Conservation (phyloP, 2,113 vertebrate species). For the Jaculus jaculus region DNA sequence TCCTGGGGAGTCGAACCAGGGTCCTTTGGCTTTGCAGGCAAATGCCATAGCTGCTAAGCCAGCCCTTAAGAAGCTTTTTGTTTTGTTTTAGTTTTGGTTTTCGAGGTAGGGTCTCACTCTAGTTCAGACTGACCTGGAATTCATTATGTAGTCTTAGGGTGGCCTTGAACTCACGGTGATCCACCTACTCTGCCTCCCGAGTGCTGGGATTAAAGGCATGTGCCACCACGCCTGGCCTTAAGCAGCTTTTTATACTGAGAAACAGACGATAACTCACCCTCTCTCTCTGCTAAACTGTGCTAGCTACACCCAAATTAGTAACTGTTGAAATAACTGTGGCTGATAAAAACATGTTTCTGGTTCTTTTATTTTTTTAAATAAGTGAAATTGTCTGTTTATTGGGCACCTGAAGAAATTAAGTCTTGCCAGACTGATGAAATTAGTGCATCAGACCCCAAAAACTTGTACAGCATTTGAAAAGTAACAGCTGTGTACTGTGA, state of each 20-base stretch:
- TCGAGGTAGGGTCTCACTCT: too few relatives aligned
- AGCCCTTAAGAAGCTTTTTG: too few relatives aligned
- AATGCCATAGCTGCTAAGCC: too few relatives aligned
- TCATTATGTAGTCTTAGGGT: too few relatives aligned
- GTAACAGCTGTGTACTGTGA: not conserved
- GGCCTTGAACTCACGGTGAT: too few relatives aligned
- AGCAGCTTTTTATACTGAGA: conserved; percentile 49
- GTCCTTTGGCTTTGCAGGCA: too few relatives aligned
- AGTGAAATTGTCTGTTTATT: conserved; percentile 57
- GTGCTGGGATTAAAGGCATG: too few relatives aligned
- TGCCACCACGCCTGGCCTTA: too few relatives aligned
- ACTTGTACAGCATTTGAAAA: conserved; percentile 11
- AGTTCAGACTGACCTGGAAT: too few relatives aligned
- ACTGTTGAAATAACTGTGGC: conserved; percentile 60
- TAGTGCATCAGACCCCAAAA: conserved; percentile 62
- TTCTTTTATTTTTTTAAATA: conserved; percentile 66
- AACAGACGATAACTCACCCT: conserved; percentile 13
- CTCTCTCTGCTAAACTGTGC: not conserved
- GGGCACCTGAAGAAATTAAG: conserved; percentile 44
- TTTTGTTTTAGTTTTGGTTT: too few relatives aligned
- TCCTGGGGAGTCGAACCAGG: too few relatives aligned
- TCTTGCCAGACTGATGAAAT: conserved; percentile 64
- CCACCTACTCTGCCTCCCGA: too few relatives aligned
- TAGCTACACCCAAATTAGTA: conserved; percentile 63
- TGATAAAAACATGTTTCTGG: conserved; percentile 49